A percentile compares a stretch with the other conserved stretches of the same genome.
These are phyloP conservation scores for Carpatolechia fugitivella DNA, from an alignment of 2,888 invertebrate species.

Conservation along the genomic window DNA sequence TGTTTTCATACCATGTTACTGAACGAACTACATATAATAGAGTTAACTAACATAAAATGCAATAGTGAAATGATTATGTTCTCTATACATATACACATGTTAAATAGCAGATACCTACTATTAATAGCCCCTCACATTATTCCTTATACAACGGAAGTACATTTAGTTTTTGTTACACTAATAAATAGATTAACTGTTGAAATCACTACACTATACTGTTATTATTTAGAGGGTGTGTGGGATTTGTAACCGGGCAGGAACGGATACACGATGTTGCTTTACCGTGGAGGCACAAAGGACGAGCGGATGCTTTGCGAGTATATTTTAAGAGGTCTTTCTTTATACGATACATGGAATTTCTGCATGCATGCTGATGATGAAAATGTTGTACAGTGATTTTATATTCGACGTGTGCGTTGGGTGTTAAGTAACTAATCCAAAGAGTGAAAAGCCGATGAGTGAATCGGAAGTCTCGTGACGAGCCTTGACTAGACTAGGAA, in stretches of 20 bases:
- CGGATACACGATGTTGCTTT: constrained; percentile 54
- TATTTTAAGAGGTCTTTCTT: constrained; percentile 49
- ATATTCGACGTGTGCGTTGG: constrained; percentile 43
- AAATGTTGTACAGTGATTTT: constrained; percentile 43
- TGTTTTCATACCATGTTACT: constrained; percentile 65
- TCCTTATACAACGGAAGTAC: constrained; percentile 55
- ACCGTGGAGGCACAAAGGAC: constrained; percentile 63
- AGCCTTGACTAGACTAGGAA: constrained; percentile 39
- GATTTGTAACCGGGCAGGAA: constrained; percentile 49
- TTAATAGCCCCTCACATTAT: constrained; percentile 41
- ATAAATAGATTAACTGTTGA: constrained; percentile 66
- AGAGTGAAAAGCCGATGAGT: constrained; percentile 48
- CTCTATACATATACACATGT: constrained; percentile 67
- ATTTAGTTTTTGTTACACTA: constrained; percentile 68
- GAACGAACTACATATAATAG: constrained; percentile 44
- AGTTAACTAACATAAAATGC: constrained; percentile 31
- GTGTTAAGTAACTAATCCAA: constrained; percentile 63
- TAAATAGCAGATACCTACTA: constrained; percentile 57
- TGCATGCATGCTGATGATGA: constrained; percentile 46
- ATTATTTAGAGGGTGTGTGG: constrained; percentile 62
- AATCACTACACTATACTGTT: constrained; percentile 55
- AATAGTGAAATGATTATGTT: constrained; percentile 61
- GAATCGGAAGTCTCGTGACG: constrained; percentile 39
- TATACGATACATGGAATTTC: constrained; percentile 46
- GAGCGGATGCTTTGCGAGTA: constrained; percentile 53